Evolutionary conservation across 2,113 vertebrate genomes (phyloP).

Genomic region (Peromyscus polionotus): DNA sequence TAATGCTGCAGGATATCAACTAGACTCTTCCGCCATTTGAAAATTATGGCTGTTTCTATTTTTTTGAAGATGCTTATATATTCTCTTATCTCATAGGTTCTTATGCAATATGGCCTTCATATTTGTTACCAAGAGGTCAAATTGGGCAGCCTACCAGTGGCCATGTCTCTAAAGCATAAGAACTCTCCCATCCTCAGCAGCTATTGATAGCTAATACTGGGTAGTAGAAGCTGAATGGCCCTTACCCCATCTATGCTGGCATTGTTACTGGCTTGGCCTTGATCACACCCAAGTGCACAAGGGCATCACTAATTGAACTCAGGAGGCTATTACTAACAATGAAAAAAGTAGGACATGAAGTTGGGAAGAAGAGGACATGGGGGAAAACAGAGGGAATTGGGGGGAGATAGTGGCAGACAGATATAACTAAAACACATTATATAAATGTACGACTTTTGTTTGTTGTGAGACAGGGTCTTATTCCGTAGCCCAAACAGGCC

Average conservation of each 20-base stretch:
- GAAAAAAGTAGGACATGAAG: not conserved
- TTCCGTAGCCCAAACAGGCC: not conserved
- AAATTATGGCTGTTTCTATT: slow-evolving; percentile 50
- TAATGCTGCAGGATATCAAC: not conserved
- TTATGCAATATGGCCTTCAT: not conserved
- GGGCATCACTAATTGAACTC: not conserved
- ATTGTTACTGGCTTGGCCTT: not conserved
- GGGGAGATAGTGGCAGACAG: not conserved
- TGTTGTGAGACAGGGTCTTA: not conserved
- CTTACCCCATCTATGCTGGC: not conserved
- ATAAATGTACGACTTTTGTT: not conserved
- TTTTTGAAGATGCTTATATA: slow-evolving; percentile 45
- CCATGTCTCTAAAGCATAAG: not conserved
- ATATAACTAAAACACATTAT: not conserved
- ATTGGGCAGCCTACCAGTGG: not conserved
- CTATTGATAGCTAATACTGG: not conserved
- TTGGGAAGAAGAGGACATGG: not conserved
- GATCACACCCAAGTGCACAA: too few species aligned
- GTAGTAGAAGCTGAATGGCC: too few species aligned
- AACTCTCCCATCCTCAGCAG: too few species aligned
- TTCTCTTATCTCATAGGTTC: not conserved
- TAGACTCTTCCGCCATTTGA: not conserved
- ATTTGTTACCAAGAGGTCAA: not conserved
- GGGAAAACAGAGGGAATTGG: not conserved
- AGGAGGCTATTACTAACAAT: not conserved